phyloP scores from a whole-genome alignment of 2,888 invertebrate genomes.

The Elmis aenea region DNA sequence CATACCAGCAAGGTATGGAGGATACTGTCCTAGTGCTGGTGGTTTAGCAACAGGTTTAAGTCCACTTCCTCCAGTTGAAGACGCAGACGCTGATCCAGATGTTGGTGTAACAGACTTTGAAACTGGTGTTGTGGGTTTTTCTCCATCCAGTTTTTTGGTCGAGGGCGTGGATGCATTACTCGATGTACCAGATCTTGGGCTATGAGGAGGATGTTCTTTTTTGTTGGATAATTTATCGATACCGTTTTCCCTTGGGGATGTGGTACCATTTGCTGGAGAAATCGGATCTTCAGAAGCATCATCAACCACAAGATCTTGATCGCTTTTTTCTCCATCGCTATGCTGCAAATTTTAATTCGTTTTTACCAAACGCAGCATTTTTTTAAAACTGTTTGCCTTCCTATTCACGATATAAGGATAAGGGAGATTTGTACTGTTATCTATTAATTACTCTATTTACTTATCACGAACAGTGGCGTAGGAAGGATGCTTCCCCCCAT shows the following conservation, averaged over 20 bases:
- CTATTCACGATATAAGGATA: too few relatives aligned
- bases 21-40: conserved; percentile 55
- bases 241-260: conserved; percentile 82
- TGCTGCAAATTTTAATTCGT: conserved; percentile 51
- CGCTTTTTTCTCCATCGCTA: conserved; percentile 80
- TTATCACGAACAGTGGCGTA: too few relatives aligned
- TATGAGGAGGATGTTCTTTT: conserved; percentile 69
- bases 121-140: conserved; percentile 86
- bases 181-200: conserved; percentile 77
- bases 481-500: too few relatives aligned
- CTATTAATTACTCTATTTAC: too few relatives aligned
- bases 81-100: conserved; percentile 47
- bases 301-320: conserved; percentile 92
- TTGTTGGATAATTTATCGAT: conserved; percentile 73
- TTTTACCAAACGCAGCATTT: too few relatives aligned
- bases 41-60: conserved; percentile 53
- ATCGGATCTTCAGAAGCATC: conserved; percentile 89
- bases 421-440: too few relatives aligned
- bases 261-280: conserved; percentile 81
- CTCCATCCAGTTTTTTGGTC: conserved; percentile 75
- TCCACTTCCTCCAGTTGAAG: conserved; percentile 49
- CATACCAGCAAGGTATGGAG: conserved; percentile 53
- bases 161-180: conserved; percentile 87
- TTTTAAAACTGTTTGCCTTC: too few relatives aligned
- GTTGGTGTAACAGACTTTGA: conserved; percentile 88